Base-by-base conservation (phyloP, 2,113 vertebrate genomes). In the Syngnathus scovelli region DNA sequence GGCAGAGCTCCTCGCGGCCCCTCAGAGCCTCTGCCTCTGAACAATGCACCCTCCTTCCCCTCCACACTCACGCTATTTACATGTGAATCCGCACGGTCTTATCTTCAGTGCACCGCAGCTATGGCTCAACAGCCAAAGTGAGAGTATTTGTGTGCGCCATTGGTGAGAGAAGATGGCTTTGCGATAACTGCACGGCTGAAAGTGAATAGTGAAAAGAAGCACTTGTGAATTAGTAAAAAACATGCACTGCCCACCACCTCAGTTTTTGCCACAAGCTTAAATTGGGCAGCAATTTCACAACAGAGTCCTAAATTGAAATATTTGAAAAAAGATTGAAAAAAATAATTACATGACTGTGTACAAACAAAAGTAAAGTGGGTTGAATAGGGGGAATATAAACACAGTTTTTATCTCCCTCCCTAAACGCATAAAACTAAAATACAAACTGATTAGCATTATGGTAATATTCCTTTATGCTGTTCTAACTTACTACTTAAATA, bases 61-160 rank as follows among this genome's bases (percentile, higher is more conserved):
- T 76, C 77, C 79, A 71, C 46, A 56, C 79, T 74, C 64, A 49
- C 82, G 61, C 51, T 79, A 91, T 91, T 91, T 90, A 87, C 89
- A 91, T 91, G 82, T 87, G 89, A 91, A 91, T 90, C 90, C 87
- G 77, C 68, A 23, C 61, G 72, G 79, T 79, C 89, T 90, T 90
- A 90, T 90, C 88, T 82, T 62, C 82, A 82, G 83, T 66, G 81
- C 83, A 78, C 83, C 84, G 82, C 78, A 84, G 85, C 80, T 79
- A 77, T 80, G 85, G 82, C 63, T 78, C 78, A 60, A 55, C 76
- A 72, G 80, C 87, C 80, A 76, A 36, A 83, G 72, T 64, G 64
- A 78, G 68, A 6, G 39, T 43, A 43, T 43, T 49, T 62, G 69
- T 66, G 79, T 19, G 8, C 63, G 71, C 64, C 74, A 64, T 74